These are phyloP conservation scores for Octonoba sinensis DNA, from an alignment of 2,888 invertebrate species.

Conservation along the genomic window DNA sequence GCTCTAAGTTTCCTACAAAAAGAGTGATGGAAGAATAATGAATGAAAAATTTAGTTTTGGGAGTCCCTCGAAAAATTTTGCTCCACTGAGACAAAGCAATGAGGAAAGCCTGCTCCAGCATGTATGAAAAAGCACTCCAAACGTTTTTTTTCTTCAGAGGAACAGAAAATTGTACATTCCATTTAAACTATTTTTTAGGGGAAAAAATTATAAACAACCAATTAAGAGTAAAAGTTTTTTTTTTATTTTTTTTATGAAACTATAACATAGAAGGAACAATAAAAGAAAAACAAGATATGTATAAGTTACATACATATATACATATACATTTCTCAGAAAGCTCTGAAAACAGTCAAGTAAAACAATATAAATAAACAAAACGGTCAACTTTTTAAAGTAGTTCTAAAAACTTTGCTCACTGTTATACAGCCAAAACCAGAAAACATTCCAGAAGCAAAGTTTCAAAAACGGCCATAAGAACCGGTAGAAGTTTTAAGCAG, in stretches of 20 bases:
- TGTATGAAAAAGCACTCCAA: too few relatives aligned
- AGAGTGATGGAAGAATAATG: too few relatives aligned
- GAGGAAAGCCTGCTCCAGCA: too few relatives aligned
- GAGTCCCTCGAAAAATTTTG: too few relatives aligned
- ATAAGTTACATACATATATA: constrained; percentile 17
- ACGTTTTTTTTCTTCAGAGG: too few relatives aligned
- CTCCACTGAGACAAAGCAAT: too few relatives aligned
- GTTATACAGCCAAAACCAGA: constrained; percentile 30
- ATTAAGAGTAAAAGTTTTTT: neutral
- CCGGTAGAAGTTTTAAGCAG: constrained; percentile 35
- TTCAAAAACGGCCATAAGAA: constrained; percentile 21
- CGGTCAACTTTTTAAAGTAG: constrained; percentile 36
- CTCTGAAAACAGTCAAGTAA: constrained; percentile 51
- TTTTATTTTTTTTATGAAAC: constrained; percentile 2
- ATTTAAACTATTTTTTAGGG: too few relatives aligned
- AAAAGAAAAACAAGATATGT: constrained; percentile 3
- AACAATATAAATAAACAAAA: constrained; percentile 58
- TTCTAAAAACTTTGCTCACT: constrained; percentile 29
- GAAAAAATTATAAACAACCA: too few relatives aligned
- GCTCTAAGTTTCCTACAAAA: too few relatives aligned
- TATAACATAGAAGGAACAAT: neutral
- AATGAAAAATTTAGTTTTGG: too few relatives aligned
- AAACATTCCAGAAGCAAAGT: constrained; percentile 35
- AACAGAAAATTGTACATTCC: too few relatives aligned
- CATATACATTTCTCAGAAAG: constrained; percentile 48